Percentiles rank a stretch among this genome's conserved stretches.
Evolutionary conservation across 1,140 invertebrate genomes (phyloP).

Genomic region (Drosophila funebris): DNA sequence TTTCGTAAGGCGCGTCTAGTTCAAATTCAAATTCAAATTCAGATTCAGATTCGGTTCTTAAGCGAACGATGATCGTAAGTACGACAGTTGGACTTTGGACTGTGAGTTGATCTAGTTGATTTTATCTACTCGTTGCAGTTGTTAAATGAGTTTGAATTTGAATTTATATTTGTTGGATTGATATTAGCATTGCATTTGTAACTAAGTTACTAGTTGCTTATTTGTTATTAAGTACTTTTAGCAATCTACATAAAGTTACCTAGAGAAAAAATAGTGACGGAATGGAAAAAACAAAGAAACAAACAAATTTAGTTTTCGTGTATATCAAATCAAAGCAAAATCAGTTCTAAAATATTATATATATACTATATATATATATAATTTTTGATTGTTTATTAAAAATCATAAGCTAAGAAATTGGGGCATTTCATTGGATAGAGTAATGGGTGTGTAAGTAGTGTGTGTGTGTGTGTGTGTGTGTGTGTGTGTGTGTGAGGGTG

Average conservation of each 20-base stretch:
- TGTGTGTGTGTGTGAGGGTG: conserved; percentile 5
- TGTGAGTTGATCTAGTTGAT: too few relatives aligned
- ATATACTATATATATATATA: too few relatives aligned
- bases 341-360: conserved; percentile 44
- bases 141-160: conserved; percentile 46
- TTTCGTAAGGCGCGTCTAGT: conserved; percentile 63
- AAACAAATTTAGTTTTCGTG: conserved; percentile 67
- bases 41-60: conserved; percentile 46
- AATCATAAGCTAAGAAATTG: conserved; percentile 29
- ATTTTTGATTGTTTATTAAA: background rate
- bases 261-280: conserved; percentile 74
- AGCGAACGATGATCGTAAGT: conserved; percentile 66
- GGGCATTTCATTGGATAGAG: conserved; percentile 16
- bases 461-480: conserved; percentile 11
- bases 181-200: conserved; percentile 67
- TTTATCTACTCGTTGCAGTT: conserved; percentile 51
- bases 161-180: conserved; percentile 48
- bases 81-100: conserved; percentile 67
- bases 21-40: conserved; percentile 57
- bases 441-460: conserved; percentile 18
- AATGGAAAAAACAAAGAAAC: conserved; percentile 58
- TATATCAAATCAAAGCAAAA: conserved; percentile 46
- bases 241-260: conserved; percentile 83
- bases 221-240: conserved; percentile 43
- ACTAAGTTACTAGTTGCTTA: conserved; percentile 68